Conservation (phyloP, 2,797 vertebrate genomes). For the Darevskia nairensis region DNA sequence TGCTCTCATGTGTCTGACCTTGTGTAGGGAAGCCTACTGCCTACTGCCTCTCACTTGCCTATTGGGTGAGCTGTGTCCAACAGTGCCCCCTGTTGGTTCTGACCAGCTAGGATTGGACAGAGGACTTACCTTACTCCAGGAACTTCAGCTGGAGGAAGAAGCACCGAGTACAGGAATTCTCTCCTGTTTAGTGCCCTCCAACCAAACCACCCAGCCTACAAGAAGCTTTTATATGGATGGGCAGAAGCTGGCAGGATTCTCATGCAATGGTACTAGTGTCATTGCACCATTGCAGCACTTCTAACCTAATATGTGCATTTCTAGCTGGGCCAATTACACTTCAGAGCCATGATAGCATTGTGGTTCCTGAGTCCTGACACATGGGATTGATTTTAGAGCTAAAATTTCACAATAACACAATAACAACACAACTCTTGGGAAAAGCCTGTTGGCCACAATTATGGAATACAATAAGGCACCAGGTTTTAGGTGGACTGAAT, state of each 20-base stretch:
- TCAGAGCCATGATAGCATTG: not conserved
- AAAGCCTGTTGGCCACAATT: not conserved
- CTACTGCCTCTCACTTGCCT: not conserved
- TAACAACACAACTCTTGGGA: too few species aligned
- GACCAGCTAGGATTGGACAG: not conserved
- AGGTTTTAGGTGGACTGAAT: not conserved
- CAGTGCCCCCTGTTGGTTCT: not conserved
- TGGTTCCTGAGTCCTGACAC: not conserved
- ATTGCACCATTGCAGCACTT: not conserved
- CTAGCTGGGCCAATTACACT: not conserved
- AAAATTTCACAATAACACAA: not conserved
- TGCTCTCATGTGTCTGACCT: not conserved
- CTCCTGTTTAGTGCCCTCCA: not conserved
- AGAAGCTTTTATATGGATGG: not conserved
- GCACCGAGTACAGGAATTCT: not conserved
- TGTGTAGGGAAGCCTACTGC: not conserved
- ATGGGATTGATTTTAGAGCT: not conserved
- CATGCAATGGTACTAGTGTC: too few species aligned
- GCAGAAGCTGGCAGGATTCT: too few species aligned
- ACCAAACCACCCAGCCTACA: not conserved
- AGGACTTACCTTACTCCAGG: not conserved
- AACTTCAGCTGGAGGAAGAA: not conserved
- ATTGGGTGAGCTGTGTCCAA: not conserved
- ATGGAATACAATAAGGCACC: not conserved
- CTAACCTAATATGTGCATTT: not conserved